Evolutionary conservation across 2,797 vertebrate genomes (phyloP).

Genomic region (Acrossocheilus wenchowensis): DNA sequence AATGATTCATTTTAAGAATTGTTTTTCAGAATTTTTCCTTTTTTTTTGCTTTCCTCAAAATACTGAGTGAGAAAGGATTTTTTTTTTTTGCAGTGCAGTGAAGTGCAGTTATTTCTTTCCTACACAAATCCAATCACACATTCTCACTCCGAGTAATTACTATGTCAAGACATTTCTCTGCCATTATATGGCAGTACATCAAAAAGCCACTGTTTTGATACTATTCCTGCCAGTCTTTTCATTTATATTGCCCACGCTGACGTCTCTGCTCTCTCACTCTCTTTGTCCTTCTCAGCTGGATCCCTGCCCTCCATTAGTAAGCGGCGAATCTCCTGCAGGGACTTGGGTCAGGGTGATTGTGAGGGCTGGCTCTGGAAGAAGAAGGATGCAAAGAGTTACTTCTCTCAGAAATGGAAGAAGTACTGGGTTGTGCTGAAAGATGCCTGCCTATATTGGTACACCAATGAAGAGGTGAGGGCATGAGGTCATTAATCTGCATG

Average conservation of each 20-base stretch:
- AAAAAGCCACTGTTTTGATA: conserved; percentile 15
- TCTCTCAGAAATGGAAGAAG: conserved; percentile 99
- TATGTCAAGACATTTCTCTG: conserved; percentile 14
- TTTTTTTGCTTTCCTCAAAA: neutral
- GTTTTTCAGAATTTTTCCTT: neutral
- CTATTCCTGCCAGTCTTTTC: neutral
- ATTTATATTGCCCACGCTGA: conserved; percentile 14
- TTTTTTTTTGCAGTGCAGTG: neutral
- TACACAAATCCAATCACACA: neutral
- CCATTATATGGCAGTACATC: conserved; percentile 8
- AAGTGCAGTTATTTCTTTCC: neutral
- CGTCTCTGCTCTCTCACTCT: conserved; percentile 48
- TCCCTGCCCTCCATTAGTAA: conserved; percentile 93
- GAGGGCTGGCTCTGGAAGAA: conserved; percentile 99
- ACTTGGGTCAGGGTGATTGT: conserved; percentile 96
- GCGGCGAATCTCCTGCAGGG: conserved; percentile 95
- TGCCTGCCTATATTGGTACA: conserved; percentile 97
- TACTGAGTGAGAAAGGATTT: neutral
- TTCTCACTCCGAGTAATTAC: neutral
- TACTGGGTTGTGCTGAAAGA: conserved; percentile 99
- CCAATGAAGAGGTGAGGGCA: conserved; percentile 92
- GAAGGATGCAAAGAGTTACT: conserved; percentile 99
- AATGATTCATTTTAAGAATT: neutral
- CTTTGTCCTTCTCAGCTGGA: conserved; percentile 73
- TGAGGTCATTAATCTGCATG: neutral